phyloP scores from a whole-genome alignment of 2,888 invertebrate species.

The Drosophila falleni region DNA sequence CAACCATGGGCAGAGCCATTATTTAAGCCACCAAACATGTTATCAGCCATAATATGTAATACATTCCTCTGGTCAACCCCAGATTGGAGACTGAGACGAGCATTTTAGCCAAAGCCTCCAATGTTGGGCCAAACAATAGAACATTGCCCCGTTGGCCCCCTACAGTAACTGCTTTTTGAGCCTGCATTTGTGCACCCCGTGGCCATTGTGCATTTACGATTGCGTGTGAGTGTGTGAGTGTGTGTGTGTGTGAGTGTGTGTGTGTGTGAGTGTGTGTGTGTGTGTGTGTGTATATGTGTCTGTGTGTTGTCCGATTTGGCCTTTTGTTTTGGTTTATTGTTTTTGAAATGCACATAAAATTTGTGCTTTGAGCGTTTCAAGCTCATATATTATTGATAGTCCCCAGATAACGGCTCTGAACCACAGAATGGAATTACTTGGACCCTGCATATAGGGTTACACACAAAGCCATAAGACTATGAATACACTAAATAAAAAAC shows the following conservation, averaged over 20 bases:
- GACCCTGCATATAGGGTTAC: neutral
- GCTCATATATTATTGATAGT: conserved; percentile 59
- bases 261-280: conserved; percentile 3
- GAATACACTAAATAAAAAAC: neutral
- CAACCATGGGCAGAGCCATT: conserved; percentile 38
- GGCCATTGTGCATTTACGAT: conserved; percentile 11
- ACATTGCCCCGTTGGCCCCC: conserved; percentile 6
- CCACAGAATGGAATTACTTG: conserved; percentile 6
- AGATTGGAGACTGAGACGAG: conserved; percentile 13
- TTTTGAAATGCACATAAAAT: conserved; percentile 68
- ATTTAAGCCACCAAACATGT: conserved; percentile 55
- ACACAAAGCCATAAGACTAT: neutral
- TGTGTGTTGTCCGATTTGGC: conserved; percentile 37
- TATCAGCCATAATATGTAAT: conserved; percentile 64
- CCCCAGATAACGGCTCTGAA: conserved; percentile 28
- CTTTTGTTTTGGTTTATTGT: conserved; percentile 70
- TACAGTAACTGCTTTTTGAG: conserved; percentile 27
- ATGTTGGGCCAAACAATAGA: conserved; percentile 52
- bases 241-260: conserved; percentile 7
- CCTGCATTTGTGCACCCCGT: conserved; percentile 11
- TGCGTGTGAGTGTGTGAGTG: conserved; percentile 6
- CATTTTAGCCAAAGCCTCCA: conserved; percentile 15
- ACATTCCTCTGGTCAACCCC: conserved; percentile 48
- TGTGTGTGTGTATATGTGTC: no score
- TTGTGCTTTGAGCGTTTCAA: conserved; percentile 43